Evolutionary conservation across 2,797 vertebrate species (phyloP).

Genomic region (Pseudochirops corinnae): DNA sequence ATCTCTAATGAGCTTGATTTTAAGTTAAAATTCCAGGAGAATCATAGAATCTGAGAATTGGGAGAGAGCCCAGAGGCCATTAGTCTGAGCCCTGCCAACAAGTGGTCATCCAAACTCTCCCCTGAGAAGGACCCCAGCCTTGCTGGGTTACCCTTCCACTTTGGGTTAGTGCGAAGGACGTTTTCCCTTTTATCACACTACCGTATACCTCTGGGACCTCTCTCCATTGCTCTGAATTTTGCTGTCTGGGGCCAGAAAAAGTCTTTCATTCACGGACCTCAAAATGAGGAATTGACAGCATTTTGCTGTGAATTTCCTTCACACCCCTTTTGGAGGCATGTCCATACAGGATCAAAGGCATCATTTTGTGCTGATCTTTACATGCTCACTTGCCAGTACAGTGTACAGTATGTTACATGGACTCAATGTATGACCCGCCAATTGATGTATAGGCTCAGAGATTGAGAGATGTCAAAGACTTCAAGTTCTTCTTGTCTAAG

Average conservation of each 20-base stretch:
- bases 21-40: not conserved
- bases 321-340: not conserved
- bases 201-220: not conserved
- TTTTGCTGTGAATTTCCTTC: not conserved
- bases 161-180: not conserved
- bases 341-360: not conserved
- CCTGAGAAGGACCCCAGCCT: not conserved
- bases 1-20: conserved; percentile 36
- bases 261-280: not conserved
- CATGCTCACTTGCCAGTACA: not conserved
- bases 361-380: not conserved
- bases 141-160: not conserved
- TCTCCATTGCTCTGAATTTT: not conserved
- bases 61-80: not conserved
- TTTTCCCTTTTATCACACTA: not conserved
- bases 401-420: not conserved
- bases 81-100: not conserved
- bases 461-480: not conserved
- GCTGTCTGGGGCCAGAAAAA: not conserved
- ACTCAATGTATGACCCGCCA: not conserved
- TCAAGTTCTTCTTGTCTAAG: not conserved
- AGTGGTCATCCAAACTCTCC: not conserved
- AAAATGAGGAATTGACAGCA: not conserved
- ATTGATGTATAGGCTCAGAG: not conserved
- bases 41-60: not conserved